phyloP scores from a whole-genome alignment of 1,140 invertebrate species.

The Phthorimaea operculella region DNA sequence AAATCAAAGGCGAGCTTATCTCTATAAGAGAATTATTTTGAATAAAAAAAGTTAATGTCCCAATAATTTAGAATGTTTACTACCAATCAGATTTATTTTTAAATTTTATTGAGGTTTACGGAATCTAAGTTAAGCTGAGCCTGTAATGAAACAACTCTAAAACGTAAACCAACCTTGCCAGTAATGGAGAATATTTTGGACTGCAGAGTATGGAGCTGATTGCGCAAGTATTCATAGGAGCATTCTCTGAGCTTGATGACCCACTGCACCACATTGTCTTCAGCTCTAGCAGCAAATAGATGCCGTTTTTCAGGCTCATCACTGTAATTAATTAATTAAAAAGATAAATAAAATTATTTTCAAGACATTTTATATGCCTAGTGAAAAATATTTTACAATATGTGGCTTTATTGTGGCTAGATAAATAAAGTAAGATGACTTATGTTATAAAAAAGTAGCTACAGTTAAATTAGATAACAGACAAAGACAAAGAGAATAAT shows the following conservation, averaged over 20 bases:
- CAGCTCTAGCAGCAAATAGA: slow-evolving; percentile 72
- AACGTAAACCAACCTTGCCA: slow-evolving; percentile 65
- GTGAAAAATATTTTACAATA: too few relatives aligned
- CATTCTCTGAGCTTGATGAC: slow-evolving; percentile 69
- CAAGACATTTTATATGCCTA: too few relatives aligned
- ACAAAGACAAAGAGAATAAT: neutral
- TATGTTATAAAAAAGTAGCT: too few relatives aligned
- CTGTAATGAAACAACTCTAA: neutral
- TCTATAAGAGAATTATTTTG: too few relatives aligned
- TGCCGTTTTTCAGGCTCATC: slow-evolving; percentile 76
- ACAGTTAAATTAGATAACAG: neutral
- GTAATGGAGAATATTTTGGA: slow-evolving; percentile 70
- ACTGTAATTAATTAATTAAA: slow-evolving; percentile 51
- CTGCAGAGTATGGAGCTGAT: slow-evolving; percentile 69
- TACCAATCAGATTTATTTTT: too few relatives aligned
- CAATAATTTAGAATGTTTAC: too few relatives aligned
- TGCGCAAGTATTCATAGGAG: slow-evolving; percentile 73
- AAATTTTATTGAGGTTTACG: too few relatives aligned
- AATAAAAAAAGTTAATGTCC: too few relatives aligned
- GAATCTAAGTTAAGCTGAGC: too few relatives aligned
- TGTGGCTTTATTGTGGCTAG: too few relatives aligned
- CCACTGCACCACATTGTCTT: slow-evolving; percentile 73
- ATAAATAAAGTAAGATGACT: too few relatives aligned
- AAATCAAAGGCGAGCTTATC: too few relatives aligned
- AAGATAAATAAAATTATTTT: neutral